Conservation (phyloP, 2,797 vertebrate species). For the Phaenicophaeus curvirostris region DNA sequence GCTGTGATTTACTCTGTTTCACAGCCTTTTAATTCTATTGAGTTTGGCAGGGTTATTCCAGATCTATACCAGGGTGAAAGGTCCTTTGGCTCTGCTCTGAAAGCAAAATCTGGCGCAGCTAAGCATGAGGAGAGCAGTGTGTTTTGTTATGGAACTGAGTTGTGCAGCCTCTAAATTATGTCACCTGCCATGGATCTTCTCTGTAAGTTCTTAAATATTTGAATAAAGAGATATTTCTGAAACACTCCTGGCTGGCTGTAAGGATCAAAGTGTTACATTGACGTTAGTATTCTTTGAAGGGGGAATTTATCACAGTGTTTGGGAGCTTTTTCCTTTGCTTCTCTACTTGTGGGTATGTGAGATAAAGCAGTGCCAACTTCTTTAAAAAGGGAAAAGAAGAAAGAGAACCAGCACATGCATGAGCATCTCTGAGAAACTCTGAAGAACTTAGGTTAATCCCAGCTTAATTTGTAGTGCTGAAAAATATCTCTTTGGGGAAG, state of each 20-base stretch:
- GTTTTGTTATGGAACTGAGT: constrained; percentile 1
- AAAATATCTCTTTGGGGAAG: background rate
- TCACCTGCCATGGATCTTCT: background rate
- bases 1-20: constrained; percentile 46
- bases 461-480: background rate
- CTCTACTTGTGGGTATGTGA: background rate
- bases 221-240: constrained; percentile 35
- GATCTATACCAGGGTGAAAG: constrained; percentile 20
- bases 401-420: background rate
- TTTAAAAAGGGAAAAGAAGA: constrained; percentile 3
- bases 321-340: background rate
- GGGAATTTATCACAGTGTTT: background rate
- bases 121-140: background rate
- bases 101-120: background rate
- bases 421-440: background rate
- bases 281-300: constrained; percentile 22
- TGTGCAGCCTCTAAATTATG: constrained; percentile 10
- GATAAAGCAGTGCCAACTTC: constrained; percentile 13
- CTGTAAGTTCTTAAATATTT: constrained; percentile 43
- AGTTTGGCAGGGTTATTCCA: constrained; percentile 25
- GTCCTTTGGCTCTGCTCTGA: constrained; percentile 3
- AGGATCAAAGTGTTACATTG: constrained; percentile 29
- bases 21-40: constrained; percentile 31
- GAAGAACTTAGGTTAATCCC: background rate
- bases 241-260: constrained; percentile 3